Base-by-base conservation (phyloP, 1,140 invertebrate species). In the Oryzaephilus surinamensis region DNA sequence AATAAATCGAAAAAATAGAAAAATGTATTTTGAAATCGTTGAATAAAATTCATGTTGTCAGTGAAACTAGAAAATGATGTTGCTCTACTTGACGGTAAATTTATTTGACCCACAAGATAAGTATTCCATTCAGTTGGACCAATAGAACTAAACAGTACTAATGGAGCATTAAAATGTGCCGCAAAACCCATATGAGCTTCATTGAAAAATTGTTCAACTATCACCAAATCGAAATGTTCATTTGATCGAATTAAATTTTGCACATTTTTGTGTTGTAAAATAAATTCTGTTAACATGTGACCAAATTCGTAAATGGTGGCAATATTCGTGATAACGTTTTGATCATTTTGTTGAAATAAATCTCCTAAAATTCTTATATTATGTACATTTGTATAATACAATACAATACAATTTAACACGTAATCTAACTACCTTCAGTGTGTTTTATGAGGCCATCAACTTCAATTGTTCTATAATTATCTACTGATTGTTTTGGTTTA, bases 191-290 rank as follows among this genome's bases (percentile, higher is more conserved):
- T 55, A 46, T 72, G 70, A 48, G 79, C 81, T 38, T 81, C 76
- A 28, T 69, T 72, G 27, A 79, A 76, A 48, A 81, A 81, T 37
- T 68, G 65, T 54, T 81, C 78, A 2, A 72, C 60, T 1, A 83
- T 53, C 6, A 79, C 64, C 1, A 82, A 47, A 52, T 84, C 79
- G 38, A 72, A 82, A 34, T 69, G 68, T 18, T 67, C 41, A 12
- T 39, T 24, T 3, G 45, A 48, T 21, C 43, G 40, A n/a, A 51
- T 20, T 7, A 51, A 29, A n/a, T 24, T 32, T 41, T 43, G 36
- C 2, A 50, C 33, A n/a, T 30, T 38, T 24, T 21, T 13, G 17
- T 38, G 19, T 7, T 50, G 7, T 1, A 52, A 38, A 5, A 43
- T 46, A 4, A 6, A 8, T 23, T 43, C 41, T 11, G 15, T 21